Conservation (phyloP, 2,888 invertebrate genomes). For the Oscheius myriophilus region DNA sequence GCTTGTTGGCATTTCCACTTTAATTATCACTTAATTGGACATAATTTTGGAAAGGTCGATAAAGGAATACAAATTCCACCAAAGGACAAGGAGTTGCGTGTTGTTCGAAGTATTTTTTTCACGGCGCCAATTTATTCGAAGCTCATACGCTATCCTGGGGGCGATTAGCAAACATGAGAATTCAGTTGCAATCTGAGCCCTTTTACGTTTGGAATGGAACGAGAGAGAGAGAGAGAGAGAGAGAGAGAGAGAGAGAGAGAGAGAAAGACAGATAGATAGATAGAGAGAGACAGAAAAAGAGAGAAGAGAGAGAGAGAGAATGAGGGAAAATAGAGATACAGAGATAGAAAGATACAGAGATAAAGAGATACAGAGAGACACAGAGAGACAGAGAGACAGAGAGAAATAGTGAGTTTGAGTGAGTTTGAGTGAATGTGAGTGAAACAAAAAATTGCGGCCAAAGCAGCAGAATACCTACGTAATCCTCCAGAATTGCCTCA, state of each 20-base stretch:
- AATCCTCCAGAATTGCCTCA: too few relatives aligned
- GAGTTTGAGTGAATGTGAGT: background rate
- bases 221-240: background rate
- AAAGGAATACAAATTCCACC: too few relatives aligned
- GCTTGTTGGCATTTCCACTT: too few relatives aligned
- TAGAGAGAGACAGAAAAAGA: background rate
- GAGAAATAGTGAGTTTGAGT: background rate
- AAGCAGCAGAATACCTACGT: too few relatives aligned
- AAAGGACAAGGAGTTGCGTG: too few relatives aligned
- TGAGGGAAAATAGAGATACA: background rate
- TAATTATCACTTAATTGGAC: too few relatives aligned
- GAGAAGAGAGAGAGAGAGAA: background rate
- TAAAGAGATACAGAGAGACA: background rate
- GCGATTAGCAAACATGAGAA: background rate
- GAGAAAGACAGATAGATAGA: too few relatives aligned
- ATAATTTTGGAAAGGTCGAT: too few relatives aligned
- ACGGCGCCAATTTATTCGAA: too few relatives aligned
- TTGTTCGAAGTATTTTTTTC: too few relatives aligned
- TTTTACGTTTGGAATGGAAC: background rate
- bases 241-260: slow-evolving; percentile 1
- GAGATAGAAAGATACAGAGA: background rate
- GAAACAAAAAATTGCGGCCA: too few relatives aligned
- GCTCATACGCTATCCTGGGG: background rate
- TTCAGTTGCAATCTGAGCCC: background rate
- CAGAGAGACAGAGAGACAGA: background rate